Base-by-base conservation (phyloP, 2,113 vertebrate genomes). In the Murina feae region DNA sequence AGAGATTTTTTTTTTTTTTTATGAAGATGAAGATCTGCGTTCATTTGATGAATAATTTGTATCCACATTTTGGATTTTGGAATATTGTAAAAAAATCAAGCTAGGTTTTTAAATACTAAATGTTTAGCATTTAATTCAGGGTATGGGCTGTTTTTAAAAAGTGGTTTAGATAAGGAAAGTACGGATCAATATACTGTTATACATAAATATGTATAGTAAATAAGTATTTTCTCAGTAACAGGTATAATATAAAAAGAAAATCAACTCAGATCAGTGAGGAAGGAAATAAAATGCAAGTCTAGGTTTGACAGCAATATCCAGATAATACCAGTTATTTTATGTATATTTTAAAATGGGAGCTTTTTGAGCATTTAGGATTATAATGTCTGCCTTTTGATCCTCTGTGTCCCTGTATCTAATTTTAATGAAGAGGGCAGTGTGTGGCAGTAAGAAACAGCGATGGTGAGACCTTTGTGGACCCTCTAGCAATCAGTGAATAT, bases 401-500 rank as follows among this genome's bases (percentile, higher is more conserved):
- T 53, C 21, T 68, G 20, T 23, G 11, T 65, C 18, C 79, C 95
- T 94, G 3, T 71, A 10, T 95, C 75, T 88, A 28, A 84, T 83
- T 95, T 95, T 91, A 79, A 82, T 95, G 89, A 95, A 85, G 76
- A 93, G 95, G 96, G 69, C 65, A 88, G 37, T 17, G n/a, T 66
- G 35, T 95, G 68, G 82, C 90, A 81, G 32, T 92, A 75, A 94
- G 81, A 92, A 83, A 55, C 96, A 90, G 75, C 96, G 94, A 97
- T 95, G 44, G 32, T 91, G 88, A 97, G 82, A 93, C 89, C 90
- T 96, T 94, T 90, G 30, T 86, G 93, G 82, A 95, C 76, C n/a
- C 92, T 93, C 86, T 82, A 91, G 92, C 85, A 90, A 53, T 88
- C 95, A 94, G 68, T 92, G 90, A 96, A 90, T 96, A 94, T 87